phyloP scores from a whole-genome alignment of 2,888 invertebrate genomes.

The Andrena chrysosceles region DNA sequence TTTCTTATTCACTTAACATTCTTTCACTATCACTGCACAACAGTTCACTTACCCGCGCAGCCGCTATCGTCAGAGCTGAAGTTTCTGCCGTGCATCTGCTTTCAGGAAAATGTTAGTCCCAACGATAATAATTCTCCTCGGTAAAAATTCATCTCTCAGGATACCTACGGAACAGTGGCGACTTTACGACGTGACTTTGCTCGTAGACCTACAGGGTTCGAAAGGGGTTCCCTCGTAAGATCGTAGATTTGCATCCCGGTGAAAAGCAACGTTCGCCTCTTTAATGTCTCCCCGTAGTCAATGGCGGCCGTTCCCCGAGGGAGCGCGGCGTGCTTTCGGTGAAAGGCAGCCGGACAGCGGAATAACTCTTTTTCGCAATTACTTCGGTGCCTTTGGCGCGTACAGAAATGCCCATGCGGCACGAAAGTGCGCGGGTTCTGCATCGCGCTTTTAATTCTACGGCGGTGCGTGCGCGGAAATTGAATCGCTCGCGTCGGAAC shows the following conservation, averaged over 20 bases:
- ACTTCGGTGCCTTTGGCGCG: conserved; percentile 58
- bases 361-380: conserved; percentile 71
- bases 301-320: conserved; percentile 26
- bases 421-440: conserved; percentile 20
- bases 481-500: conserved; percentile 46
- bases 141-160: conserved; percentile 6
- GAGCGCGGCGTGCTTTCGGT: conserved; percentile 53
- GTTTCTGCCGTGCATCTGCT: background rate
- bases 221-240: conserved; percentile 62
- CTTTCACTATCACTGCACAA: too few relatives aligned
- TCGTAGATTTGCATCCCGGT: conserved; percentile 61
- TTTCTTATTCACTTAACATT: too few relatives aligned
- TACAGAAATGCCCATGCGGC: conserved; percentile 29
- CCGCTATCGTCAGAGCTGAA: too few relatives aligned
- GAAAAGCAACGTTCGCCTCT: conserved; percentile 62
- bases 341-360: conserved; percentile 61
- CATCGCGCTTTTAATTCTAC: conserved; percentile 33
- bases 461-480: conserved; percentile 45
- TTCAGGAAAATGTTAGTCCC: background rate
- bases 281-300: conserved; percentile 54
- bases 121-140: background rate
- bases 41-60: too few relatives aligned
- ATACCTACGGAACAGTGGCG: background rate
- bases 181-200: background rate
- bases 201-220: conserved; percentile 8